Evolutionary conservation across 1,140 invertebrate species (phyloP).

Genomic region (Tetragonula clypearis): DNA sequence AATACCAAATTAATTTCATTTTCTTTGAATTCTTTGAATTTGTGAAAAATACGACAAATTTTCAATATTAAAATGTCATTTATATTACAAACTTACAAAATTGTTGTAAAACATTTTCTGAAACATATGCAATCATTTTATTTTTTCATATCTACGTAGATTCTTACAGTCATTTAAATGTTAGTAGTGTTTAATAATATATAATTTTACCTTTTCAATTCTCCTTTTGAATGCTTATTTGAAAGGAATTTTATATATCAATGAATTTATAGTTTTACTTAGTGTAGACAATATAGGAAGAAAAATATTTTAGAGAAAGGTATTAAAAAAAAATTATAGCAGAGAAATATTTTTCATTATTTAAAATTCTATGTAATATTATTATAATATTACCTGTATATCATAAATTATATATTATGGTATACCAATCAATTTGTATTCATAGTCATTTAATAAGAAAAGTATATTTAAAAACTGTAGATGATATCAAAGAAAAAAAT

Average conservation of each 20-base stretch:
- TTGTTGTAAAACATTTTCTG: neutral
- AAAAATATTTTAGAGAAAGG: no score
- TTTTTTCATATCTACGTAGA: no score
- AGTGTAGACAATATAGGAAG: no score
- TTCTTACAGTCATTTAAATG: neutral
- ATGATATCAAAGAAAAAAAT: neutral
- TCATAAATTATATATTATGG: neutral
- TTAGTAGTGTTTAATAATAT: no score
- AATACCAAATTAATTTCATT: neutral
- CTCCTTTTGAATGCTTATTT: neutral
- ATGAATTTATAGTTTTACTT: no score
- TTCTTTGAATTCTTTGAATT: neutral
- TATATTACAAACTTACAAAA: neutral
- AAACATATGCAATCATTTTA: neutral
- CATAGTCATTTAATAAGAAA: neutral
- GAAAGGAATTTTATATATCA: no score
- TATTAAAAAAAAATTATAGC: no score
- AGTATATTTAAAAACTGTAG: neutral
- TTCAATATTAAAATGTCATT: neutral
- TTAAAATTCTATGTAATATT: no score
- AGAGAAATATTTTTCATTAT: no score
- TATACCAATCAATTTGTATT: neutral
- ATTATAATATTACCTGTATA: no score
- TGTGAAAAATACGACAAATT: neutral
- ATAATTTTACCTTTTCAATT: neutral